Evolutionary conservation across 2,888 invertebrate genomes (phyloP).

Genomic region (Lithophane ornitopus): DNA sequence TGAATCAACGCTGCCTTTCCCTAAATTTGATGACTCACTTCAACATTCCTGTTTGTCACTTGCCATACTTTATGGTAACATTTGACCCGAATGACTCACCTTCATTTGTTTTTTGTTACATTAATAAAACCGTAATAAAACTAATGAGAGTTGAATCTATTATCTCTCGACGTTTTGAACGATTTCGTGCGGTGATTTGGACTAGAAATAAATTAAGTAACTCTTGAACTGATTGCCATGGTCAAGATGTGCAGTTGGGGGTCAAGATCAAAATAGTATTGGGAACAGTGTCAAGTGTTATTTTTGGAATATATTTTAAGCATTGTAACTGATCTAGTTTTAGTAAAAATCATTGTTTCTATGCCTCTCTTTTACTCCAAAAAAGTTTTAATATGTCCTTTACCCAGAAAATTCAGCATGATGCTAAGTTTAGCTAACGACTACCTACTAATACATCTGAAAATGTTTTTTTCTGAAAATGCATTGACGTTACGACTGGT

Average conservation of each 20-base stretch:
- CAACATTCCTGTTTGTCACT: slow-evolving; percentile 39
- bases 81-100: slow-evolving; percentile 60
- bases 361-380: background rate
- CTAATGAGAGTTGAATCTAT: slow-evolving; percentile 31
- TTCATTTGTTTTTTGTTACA: slow-evolving; percentile 39
- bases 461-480: background rate
- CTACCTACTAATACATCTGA: no score
- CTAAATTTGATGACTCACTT: slow-evolving; percentile 40
- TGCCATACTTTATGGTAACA: slow-evolving; percentile 48
- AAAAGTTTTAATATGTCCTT: background rate
- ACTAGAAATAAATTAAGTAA: slow-evolving; percentile 24
- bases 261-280: slow-evolving; percentile 18
- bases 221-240: slow-evolving; percentile 13
- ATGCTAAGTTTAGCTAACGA: background rate
- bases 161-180: slow-evolving; percentile 17
- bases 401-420: background rate
- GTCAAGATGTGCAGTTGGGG: background rate
- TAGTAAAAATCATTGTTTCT: no score
- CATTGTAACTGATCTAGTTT: background rate
- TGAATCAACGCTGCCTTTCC: slow-evolving; percentile 23
- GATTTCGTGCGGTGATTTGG: slow-evolving; percentile 12
- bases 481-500: background rate
- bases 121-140: slow-evolving; percentile 50
- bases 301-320: background rate
- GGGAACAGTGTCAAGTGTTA: slow-evolving; percentile 11